A percentile compares a stretch with the other conserved stretches of the same genome.
phyloP scores from a whole-genome alignment of 2,888 invertebrate genomes.

The Microctonus hyperodae region DNA sequence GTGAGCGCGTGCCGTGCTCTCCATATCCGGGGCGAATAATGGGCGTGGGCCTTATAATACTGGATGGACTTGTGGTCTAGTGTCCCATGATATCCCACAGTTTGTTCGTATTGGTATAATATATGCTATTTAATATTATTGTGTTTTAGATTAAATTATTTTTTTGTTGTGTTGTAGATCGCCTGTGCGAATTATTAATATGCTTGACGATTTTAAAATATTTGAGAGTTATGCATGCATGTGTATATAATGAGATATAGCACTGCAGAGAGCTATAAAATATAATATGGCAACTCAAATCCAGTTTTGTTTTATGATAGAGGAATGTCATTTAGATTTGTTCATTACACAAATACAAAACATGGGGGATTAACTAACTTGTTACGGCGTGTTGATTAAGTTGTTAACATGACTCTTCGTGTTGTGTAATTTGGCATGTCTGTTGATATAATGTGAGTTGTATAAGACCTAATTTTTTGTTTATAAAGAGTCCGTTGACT shows the following conservation, averaged over 20 bases:
- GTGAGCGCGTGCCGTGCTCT: constrained; percentile 2
- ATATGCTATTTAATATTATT: neutral
- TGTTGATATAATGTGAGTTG: neutral
- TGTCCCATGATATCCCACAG: neutral
- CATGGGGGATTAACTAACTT: neutral
- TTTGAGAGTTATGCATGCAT: too few relatives aligned
- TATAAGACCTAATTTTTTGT: neutral
- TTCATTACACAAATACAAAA: neutral
- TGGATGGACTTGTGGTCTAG: neutral
- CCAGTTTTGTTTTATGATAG: neutral
- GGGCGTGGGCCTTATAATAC: constrained; percentile 4
- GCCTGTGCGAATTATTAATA: neutral
- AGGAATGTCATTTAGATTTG: neutral
- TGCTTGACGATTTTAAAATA: neutral
- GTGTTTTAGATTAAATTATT: neutral
- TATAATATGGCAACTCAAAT: neutral
- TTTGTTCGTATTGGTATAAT: neutral
- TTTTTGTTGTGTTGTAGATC: neutral
- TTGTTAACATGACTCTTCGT: neutral
- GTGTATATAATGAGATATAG: neutral
- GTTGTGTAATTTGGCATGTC: neutral
- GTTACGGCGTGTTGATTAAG: neutral
- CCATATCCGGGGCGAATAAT: constrained; percentile 2
- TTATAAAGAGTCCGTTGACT: too few relatives aligned
- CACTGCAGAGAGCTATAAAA: neutral